These are phyloP conservation scores for Agonopterix arenella DNA, from an alignment of 2,888 invertebrate genomes.

Conservation along the genomic window DNA sequence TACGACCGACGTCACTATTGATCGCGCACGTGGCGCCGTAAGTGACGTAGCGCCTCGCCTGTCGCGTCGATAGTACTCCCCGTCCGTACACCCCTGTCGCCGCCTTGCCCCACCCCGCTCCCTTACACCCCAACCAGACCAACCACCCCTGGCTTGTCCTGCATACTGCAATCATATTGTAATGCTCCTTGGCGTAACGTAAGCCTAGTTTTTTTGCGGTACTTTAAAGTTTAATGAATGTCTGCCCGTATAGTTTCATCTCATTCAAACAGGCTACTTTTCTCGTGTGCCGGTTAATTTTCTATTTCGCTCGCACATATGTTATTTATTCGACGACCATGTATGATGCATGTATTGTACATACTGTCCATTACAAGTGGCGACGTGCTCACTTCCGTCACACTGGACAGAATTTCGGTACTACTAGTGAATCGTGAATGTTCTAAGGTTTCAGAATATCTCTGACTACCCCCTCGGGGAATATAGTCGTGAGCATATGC, in stretches of 20 bases:
- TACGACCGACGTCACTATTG: slow-evolving; percentile 73
- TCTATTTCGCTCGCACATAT: too few species aligned
- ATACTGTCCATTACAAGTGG: too few species aligned
- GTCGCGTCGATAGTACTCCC: slow-evolving; percentile 51
- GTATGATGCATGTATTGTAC: too few species aligned
- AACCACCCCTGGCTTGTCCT: slow-evolving; percentile 22
- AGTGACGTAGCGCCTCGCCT: slow-evolving; percentile 60
- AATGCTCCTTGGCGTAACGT: slow-evolving; percentile 21
- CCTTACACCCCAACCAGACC: slow-evolving; percentile 11
- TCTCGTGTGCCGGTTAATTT: too few species aligned
- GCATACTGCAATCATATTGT: slow-evolving; percentile 37
- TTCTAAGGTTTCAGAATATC: too few species aligned
- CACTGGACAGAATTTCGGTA: too few species aligned
- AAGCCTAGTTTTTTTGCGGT: slow-evolving; percentile 23
- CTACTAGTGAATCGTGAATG: too few species aligned
- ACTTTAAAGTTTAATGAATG: slow-evolving; percentile 17
- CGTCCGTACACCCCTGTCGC: slow-evolving; percentile 25
- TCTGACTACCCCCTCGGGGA: too few species aligned
- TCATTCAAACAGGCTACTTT: too few species aligned
- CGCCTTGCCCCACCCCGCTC: slow-evolving; percentile 11
- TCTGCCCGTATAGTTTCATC: not conserved
- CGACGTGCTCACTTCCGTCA: too few species aligned
- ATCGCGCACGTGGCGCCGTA: slow-evolving; percentile 73
- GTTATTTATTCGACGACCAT: too few species aligned
- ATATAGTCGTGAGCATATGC: too few species aligned